Percentiles rank a stretch among this genome's conserved stretches.
Conservation (phyloP, 2,888 invertebrate species). For the Pyrocoelia pectoralis region DNA sequence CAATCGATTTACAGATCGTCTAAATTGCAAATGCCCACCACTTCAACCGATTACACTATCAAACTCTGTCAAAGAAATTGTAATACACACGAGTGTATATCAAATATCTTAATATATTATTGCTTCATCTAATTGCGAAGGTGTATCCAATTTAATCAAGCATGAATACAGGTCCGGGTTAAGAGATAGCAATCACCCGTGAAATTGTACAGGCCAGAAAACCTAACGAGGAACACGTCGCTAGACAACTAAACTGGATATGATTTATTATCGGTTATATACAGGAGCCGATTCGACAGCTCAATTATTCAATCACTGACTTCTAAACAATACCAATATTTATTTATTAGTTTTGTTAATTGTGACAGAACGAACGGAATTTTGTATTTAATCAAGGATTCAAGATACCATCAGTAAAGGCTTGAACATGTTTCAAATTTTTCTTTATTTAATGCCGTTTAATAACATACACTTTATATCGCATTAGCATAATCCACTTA, state of each 20-base stretch:
- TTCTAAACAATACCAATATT: constrained; percentile 12
- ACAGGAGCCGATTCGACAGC: constrained; percentile 24
- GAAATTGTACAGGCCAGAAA: constrained; percentile 30
- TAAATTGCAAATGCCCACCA: too few relatives aligned
- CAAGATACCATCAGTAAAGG: neutral
- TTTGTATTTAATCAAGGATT: neutral
- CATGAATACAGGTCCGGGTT: constrained; percentile 27
- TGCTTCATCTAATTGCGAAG: constrained; percentile 1
- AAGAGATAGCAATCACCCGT: constrained; percentile 28
- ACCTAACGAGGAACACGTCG: constrained; percentile 16
- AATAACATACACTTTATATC: neutral
- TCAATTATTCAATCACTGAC: constrained; percentile 30
- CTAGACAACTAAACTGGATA: constrained; percentile 22
- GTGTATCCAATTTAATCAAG: constrained; percentile 8
- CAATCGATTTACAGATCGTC: too few relatives aligned
- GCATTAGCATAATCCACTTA: neutral
- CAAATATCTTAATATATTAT: constrained; percentile 23
- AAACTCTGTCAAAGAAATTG: too few relatives aligned
- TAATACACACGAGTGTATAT: too few relatives aligned
- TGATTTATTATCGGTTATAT: constrained; percentile 27
- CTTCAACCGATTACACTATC: too few relatives aligned
- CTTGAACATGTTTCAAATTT: neutral
- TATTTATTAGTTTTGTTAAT: constrained; percentile 12
- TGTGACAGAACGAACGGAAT: neutral
- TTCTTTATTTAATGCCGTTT: neutral